Conservation (phyloP, 2,113 vertebrate genomes). For the Micronycteris hirsuta region DNA sequence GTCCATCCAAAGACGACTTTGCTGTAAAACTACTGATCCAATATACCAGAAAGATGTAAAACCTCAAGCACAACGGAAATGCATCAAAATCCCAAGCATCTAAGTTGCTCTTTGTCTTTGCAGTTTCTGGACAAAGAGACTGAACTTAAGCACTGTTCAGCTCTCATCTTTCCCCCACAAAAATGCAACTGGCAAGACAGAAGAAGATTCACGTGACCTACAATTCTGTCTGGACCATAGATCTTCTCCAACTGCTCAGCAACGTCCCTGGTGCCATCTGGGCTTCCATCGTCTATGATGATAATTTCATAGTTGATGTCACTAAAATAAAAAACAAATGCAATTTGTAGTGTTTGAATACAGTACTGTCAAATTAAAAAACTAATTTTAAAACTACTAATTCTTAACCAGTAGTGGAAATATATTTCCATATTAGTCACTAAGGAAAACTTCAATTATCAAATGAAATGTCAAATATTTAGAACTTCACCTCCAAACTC, state of each 20-base stretch:
- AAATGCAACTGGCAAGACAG: not conserved
- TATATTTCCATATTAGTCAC: not conserved
- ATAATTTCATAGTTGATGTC: constrained; percentile 92
- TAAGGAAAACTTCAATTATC: not conserved
- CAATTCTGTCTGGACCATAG: constrained; percentile 94
- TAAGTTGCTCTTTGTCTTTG: not conserved
- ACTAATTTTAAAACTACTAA: constrained; percentile 22
- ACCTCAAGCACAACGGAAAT: not conserved
- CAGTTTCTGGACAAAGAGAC: not conserved
- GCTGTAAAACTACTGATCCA: not conserved
- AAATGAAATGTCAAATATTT: not conserved
- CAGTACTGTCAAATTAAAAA: not conserved
- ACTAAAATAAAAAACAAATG: constrained; percentile 78
- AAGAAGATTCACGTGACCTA: constrained; percentile 78
- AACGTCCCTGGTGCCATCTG: constrained; percentile 92
- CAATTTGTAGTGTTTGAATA: not conserved
- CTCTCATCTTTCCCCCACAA: not conserved
- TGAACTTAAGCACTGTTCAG: not conserved
- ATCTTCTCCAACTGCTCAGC: constrained; percentile 92
- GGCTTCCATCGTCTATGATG: constrained; percentile 97
- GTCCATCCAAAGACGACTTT: not conserved
- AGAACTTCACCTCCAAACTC: not conserved
- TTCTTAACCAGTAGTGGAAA: not conserved
- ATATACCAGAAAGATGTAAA: not conserved
- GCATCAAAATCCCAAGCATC: not conserved